These are phyloP conservation scores for Microvelia longipes DNA, from an alignment of 1,140 invertebrate genomes.

Conservation along the genomic window DNA sequence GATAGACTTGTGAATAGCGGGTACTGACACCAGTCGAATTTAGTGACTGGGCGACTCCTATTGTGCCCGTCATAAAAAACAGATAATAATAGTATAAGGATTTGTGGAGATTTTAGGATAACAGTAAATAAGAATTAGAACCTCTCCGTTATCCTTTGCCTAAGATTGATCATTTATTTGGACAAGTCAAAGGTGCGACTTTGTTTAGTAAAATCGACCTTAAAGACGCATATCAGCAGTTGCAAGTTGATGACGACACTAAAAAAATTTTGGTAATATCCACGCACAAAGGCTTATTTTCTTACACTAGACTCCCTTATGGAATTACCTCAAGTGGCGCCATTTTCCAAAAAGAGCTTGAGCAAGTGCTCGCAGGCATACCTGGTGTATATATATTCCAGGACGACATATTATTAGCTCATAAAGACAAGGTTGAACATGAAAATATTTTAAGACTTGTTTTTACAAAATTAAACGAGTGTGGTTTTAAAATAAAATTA, in stretches of 20 bases:
- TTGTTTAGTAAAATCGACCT: slow-evolving; percentile 7
- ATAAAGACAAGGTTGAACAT: slow-evolving; percentile 3
- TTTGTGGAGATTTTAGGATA: slow-evolving; percentile 7
- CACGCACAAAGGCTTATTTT: slow-evolving; percentile 3
- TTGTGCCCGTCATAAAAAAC: slow-evolving; percentile 2
- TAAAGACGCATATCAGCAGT: slow-evolving; percentile 1
- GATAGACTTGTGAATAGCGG: not conserved
- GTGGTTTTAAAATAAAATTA: not conserved
- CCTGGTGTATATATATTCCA: slow-evolving; percentile 4
- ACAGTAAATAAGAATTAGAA: slow-evolving; percentile 2
- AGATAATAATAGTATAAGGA: not conserved
- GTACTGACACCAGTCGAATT: not conserved
- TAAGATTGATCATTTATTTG: slow-evolving; percentile 1
- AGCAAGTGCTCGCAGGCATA: not conserved
- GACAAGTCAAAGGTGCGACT: not conserved
- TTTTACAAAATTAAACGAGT: slow-evolving; percentile 1
- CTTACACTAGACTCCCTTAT: slow-evolving; percentile 3
- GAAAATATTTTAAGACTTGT: not conserved
- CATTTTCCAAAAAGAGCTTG: slow-evolving; percentile 5
- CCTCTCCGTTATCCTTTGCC: not conserved
- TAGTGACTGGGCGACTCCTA: slow-evolving; percentile 6
- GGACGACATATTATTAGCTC: slow-evolving; percentile 10
- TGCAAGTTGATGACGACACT: not conserved
- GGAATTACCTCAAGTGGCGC: not conserved
- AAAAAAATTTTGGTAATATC: not conserved